phyloP scores from a whole-genome alignment of 2,113 vertebrate genomes.

The Empidonax alnorum region DNA sequence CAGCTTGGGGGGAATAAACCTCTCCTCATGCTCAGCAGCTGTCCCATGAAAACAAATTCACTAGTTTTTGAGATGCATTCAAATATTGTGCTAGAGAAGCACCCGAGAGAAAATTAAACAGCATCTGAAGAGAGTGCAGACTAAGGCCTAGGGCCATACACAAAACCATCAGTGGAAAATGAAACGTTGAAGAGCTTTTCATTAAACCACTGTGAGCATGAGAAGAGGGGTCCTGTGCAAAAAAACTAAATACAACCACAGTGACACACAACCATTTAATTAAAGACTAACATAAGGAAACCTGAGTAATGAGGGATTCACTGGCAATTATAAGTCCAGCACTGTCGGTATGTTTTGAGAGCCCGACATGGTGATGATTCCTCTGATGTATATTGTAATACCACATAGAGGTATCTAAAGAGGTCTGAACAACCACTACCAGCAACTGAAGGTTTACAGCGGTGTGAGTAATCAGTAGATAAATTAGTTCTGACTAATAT shows the following conservation, averaged over 20 bases:
- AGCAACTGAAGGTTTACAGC: neutral
- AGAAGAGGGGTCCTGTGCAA: neutral
- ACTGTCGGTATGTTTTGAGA: neutral
- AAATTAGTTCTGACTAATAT: conserved; percentile 15
- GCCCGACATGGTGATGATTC: neutral
- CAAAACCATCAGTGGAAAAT: neutral
- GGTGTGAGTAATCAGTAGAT: neutral
- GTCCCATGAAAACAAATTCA: neutral
- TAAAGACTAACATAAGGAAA: neutral
- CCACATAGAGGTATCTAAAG: neutral
- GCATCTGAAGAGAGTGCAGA: neutral
- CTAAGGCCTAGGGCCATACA: neutral
- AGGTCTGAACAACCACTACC: neutral
- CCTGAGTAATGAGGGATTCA: neutral
- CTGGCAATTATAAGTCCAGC: neutral
- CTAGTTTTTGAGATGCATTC: neutral
- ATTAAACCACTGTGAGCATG: neutral
- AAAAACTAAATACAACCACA: neutral
- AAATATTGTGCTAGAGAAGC: neutral
- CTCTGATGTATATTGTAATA: neutral
- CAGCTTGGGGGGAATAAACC: neutral
- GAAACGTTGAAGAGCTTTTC: neutral
- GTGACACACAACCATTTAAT: neutral
- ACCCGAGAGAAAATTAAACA: neutral
- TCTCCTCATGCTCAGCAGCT: neutral